Percentiles rank a stretch among this genome's conserved stretches.
Evolutionary conservation across 2,797 vertebrate genomes (phyloP).

Genomic region (Acrocephalus scirpaceus): DNA sequence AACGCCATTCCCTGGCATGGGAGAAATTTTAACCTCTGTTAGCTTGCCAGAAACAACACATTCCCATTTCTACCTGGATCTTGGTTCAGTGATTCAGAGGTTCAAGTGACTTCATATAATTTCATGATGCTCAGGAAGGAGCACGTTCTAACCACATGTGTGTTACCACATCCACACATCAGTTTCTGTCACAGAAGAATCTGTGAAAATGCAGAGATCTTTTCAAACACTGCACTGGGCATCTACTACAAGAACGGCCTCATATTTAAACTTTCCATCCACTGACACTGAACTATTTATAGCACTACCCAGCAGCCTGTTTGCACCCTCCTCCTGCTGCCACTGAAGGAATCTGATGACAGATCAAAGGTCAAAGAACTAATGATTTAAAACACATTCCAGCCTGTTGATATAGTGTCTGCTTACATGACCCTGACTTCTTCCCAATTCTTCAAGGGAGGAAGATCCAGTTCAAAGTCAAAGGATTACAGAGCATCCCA

Average conservation of each 20-base stretch:
- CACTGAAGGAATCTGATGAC: constrained; percentile 21
- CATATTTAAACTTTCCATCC: neutral
- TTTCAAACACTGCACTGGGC: neutral
- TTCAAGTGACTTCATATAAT: neutral
- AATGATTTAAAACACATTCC: constrained; percentile 65
- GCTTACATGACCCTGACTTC: constrained; percentile 40
- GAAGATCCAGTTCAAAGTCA: constrained; percentile 50
- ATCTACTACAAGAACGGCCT: neutral
- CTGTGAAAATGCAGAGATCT: neutral
- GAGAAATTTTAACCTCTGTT: neutral
- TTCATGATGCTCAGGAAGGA: neutral
- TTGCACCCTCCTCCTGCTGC: neutral
- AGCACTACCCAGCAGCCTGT: neutral
- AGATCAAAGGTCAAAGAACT: constrained; percentile 66
- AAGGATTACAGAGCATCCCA: constrained; percentile 7
- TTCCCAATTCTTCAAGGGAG: neutral
- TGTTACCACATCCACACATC: neutral
- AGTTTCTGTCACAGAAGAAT: neutral
- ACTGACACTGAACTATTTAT: constrained; percentile 5
- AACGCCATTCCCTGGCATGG: neutral
- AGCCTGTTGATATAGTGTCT: constrained; percentile 32
- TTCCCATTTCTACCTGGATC: neutral
- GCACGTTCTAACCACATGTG: neutral
- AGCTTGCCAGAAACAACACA: neutral
- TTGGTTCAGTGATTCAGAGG: neutral